Evolutionary conservation across 1,140 invertebrate genomes (phyloP).

Genomic region (Sweltsa coloradensis): DNA sequence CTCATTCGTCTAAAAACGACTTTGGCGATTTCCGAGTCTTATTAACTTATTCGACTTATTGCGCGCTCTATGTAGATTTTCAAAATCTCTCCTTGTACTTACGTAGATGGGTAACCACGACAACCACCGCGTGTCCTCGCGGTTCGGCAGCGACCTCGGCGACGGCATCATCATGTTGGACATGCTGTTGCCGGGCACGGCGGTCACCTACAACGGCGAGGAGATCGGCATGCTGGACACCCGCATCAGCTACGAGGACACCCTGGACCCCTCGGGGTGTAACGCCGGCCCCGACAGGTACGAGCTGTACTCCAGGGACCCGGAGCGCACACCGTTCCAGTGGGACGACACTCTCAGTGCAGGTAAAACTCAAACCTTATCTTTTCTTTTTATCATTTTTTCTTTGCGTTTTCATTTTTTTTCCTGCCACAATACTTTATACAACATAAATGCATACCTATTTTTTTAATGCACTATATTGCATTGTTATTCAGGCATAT

Average conservation of each 20-base stretch:
- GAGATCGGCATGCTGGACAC: conserved; percentile 67
- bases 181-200: conserved; percentile 60
- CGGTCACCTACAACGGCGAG: conserved; percentile 73
- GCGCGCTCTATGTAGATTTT: too few species aligned
- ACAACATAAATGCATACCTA: too few species aligned
- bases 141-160: conserved; percentile 45
- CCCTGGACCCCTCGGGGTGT: conserved; percentile 40
- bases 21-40: too few species aligned
- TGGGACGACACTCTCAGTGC: conserved; percentile 49
- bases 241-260: conserved; percentile 34
- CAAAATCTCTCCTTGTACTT: not conserved
- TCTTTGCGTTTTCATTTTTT: too few species aligned
- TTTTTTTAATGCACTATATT: too few species aligned
- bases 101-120: conserved; percentile 58
- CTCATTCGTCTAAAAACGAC: too few species aligned
- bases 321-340: conserved; percentile 58
- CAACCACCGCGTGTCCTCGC: conserved; percentile 44
- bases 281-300: conserved; percentile 39
- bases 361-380: too few species aligned
- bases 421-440: too few species aligned
- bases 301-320: conserved; percentile 43
- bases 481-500: too few species aligned
- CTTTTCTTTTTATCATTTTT: too few species aligned
- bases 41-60: too few species aligned
- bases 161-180: conserved; percentile 65